Percentiles rank a stretch among this genome's conserved stretches.
phyloP scores from a whole-genome alignment of 2,888 invertebrate genomes.

The Mesochorus sp. region DNA sequence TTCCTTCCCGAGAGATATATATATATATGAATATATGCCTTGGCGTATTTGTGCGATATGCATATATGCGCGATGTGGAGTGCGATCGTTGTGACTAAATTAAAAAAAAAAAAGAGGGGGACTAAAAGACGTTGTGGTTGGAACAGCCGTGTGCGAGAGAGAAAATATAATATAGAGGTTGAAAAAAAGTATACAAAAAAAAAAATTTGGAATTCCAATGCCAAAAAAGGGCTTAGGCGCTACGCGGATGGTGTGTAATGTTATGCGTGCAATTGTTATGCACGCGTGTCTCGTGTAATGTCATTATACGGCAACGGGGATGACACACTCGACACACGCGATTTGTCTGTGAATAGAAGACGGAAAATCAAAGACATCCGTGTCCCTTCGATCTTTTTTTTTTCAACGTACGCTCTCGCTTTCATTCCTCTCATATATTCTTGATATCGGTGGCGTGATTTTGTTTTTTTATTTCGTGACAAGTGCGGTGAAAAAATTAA shows the following conservation, averaged over 20 bases:
- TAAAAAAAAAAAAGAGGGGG: not conserved
- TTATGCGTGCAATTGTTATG: conserved; percentile 44
- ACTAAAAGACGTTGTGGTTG: conserved; percentile 17
- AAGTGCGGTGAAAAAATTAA: conserved; percentile 18
- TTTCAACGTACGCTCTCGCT: too few relatives aligned
- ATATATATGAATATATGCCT: not conserved
- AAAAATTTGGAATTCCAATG: conserved; percentile 50
- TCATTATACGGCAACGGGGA: conserved; percentile 27
- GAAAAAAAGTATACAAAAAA: conserved; percentile 1
- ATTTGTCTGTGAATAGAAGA: conserved; percentile 54
- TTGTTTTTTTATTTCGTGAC: too few relatives aligned
- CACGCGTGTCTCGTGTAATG: conserved; percentile 56
- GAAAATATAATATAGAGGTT: not conserved
- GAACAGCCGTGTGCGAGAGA: not conserved
- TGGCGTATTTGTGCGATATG: conserved; percentile 13
- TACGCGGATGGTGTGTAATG: conserved; percentile 20
- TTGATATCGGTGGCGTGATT: too few relatives aligned
- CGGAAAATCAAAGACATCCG: conserved; percentile 20
- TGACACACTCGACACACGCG: conserved; percentile 54
- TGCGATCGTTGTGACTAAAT: conserved; percentile 21
- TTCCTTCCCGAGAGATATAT: not conserved
- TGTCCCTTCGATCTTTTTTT: not conserved
- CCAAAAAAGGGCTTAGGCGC: conserved; percentile 18
- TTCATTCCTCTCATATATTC: too few relatives aligned
- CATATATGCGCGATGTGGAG: not conserved